These are phyloP conservation scores for Aphaenogaster floridana DNA, from an alignment of 1,140 invertebrate genomes.

Conservation along the genomic window DNA sequence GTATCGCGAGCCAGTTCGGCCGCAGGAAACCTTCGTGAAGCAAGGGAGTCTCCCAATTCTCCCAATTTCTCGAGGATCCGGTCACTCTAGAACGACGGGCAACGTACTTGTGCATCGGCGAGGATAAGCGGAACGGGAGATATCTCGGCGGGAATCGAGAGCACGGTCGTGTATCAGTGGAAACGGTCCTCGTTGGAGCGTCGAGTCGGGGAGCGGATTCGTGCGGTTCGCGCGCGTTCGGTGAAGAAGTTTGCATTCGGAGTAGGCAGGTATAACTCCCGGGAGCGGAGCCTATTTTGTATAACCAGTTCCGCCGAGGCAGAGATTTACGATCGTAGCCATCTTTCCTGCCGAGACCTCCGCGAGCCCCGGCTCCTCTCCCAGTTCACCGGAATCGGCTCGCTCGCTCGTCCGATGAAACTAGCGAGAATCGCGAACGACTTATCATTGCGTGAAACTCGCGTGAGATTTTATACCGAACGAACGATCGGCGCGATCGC, in stretches of 20 bases:
- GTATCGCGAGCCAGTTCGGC: neutral
- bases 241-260: constrained; percentile 78
- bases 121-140: constrained; percentile 25
- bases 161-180: constrained; percentile 63
- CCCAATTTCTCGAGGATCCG: constrained; percentile 28
- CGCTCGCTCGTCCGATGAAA: constrained; percentile 22
- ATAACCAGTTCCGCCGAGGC: constrained; percentile 83
- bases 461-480: constrained; percentile 22
- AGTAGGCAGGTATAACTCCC: constrained; percentile 80
- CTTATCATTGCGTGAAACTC: constrained; percentile 46
- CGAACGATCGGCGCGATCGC: neutral
- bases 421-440: constrained; percentile 43
- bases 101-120: constrained; percentile 34
- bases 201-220: constrained; percentile 50
- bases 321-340: constrained; percentile 83
- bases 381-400: constrained; percentile 59
- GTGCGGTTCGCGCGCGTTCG: constrained; percentile 68
- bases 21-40: neutral
- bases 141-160: constrained; percentile 60
- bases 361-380: constrained; percentile 25
- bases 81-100: constrained; percentile 10
- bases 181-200: constrained; percentile 54
- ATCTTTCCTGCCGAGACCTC: constrained; percentile 70
- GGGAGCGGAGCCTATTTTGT: constrained; percentile 83
- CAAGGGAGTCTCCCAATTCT: constrained; percentile 18